A percentile compares a stretch with the other conserved stretches of the same genome.
These are phyloP conservation scores for Zalophus californianus DNA, from an alignment of 2,797 vertebrate genomes.

Conservation along the genomic window DNA sequence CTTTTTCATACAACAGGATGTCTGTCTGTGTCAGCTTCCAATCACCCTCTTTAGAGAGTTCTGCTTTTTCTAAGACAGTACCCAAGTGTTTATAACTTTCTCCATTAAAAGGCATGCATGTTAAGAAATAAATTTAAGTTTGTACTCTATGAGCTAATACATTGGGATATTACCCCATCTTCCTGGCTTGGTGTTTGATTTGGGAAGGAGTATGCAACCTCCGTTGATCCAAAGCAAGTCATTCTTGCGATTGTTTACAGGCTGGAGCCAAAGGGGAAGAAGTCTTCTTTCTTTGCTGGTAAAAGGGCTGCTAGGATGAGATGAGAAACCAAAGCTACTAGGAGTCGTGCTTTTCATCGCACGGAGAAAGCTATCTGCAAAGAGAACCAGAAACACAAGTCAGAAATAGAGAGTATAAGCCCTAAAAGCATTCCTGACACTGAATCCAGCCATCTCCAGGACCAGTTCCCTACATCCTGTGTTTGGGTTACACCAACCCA, in stretches of 20 bases:
- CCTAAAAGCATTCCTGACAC: neutral
- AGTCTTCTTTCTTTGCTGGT: neutral
- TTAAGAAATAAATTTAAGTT: slow-evolving; percentile 25
- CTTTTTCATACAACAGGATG: slow-evolving; percentile 32
- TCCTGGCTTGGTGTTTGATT: neutral
- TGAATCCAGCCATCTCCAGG: neutral
- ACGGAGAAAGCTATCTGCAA: neutral
- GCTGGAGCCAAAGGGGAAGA: neutral
- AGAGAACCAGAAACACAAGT: neutral
- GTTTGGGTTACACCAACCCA: neutral
- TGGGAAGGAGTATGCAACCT: neutral
- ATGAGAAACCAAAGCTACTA: neutral
- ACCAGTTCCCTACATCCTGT: neutral
- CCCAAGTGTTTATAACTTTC: neutral
- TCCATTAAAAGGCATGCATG: neutral
- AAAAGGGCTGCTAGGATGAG: neutral
- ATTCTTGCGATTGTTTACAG: slow-evolving; percentile 4
- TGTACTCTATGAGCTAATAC: neutral
- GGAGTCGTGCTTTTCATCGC: neutral
- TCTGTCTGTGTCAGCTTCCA: neutral
- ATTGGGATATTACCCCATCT: neutral
- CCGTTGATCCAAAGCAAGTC: neutral
- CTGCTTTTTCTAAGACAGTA: slow-evolving; percentile 14
- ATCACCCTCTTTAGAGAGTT: neutral
- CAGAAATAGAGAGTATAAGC: neutral